phyloP scores from a whole-genome alignment of 2,113 vertebrate species.

The Vulpes ferrilata region DNA sequence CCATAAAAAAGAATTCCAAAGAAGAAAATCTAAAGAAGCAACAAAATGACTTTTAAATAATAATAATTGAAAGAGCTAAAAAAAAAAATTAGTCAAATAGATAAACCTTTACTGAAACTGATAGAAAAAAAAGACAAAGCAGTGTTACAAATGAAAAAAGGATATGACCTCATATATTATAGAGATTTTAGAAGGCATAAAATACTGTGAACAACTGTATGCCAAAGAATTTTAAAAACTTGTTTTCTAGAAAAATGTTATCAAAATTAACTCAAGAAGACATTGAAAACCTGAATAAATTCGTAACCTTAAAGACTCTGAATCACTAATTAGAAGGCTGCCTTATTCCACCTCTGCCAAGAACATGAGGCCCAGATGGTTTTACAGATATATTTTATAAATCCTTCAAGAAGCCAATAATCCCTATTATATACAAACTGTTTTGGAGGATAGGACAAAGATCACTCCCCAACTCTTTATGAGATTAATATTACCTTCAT shows the following conservation, averaged over 20 bases:
- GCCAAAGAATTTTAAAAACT: slow-evolving; percentile 24
- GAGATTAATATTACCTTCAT: not conserved
- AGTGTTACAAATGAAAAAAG: not conserved
- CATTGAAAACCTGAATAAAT: slow-evolving; percentile 45
- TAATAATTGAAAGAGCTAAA: slow-evolving; percentile 23
- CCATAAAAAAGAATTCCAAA: slow-evolving; percentile 10
- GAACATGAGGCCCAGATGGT: not conserved
- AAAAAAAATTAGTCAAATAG: not conserved
- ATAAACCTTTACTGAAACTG: not conserved
- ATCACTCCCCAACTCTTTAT: not conserved
- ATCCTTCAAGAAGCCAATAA: not conserved
- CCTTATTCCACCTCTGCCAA: not conserved
- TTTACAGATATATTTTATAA: not conserved
- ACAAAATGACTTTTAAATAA: slow-evolving; percentile 55
- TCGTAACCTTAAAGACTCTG: slow-evolving; percentile 33
- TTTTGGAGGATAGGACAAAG: not conserved
- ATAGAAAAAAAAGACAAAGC: not conserved
- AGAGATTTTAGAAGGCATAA: not conserved
- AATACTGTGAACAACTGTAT: not conserved
- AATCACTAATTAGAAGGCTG: slow-evolving; percentile 15
- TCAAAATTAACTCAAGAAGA: slow-evolving; percentile 60
- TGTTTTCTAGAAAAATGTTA: slow-evolving; percentile 31
- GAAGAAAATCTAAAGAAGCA: slow-evolving; percentile 5
- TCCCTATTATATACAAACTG: not conserved
- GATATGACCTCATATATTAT: not conserved